Evolutionary conservation across 2,888 invertebrate genomes (phyloP).

Genomic region (Oeneis ivallda): DNA sequence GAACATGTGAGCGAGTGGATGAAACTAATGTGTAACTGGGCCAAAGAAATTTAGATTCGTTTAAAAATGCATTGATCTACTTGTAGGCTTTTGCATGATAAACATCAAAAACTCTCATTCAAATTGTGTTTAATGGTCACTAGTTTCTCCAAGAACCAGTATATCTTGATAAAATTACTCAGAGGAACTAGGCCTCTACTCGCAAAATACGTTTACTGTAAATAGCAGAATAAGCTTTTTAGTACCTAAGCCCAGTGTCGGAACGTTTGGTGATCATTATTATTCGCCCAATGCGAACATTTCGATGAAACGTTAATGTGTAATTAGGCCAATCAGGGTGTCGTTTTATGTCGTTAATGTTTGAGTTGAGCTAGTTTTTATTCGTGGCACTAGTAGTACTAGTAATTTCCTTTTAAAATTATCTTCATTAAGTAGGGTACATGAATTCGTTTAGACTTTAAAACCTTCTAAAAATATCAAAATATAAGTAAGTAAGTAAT

Average conservation of each 20-base stretch:
- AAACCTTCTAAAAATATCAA: background rate
- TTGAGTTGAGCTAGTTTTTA: conserved; percentile 47
- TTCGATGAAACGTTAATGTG: conserved; percentile 42
- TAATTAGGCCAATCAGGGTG: conserved; percentile 56
- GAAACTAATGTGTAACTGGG: conserved; percentile 9
- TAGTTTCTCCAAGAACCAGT: too few species aligned
- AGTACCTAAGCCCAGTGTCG: background rate
- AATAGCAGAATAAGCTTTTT: conserved; percentile 6
- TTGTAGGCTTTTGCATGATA: background rate
- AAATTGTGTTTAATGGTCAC: too few species aligned
- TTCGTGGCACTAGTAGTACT: conserved; percentile 30
- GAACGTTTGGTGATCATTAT: conserved; percentile 28
- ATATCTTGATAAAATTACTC: background rate
- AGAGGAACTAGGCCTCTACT: background rate
- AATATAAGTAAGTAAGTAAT: too few species aligned
- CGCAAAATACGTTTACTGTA: background rate
- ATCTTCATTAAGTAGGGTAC: background rate
- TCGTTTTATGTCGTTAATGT: conserved; percentile 45
- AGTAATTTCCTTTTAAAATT: conserved; percentile 1
- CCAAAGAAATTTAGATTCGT: background rate
- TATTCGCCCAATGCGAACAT: conserved; percentile 32
- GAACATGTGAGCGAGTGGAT: background rate
- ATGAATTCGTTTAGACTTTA: background rate
- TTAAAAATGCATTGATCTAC: background rate
- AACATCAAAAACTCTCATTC: too few species aligned